These are phyloP conservation scores for Merluccius polli DNA, from an alignment of 2,797 vertebrate genomes.

Conservation along the genomic window DNA sequence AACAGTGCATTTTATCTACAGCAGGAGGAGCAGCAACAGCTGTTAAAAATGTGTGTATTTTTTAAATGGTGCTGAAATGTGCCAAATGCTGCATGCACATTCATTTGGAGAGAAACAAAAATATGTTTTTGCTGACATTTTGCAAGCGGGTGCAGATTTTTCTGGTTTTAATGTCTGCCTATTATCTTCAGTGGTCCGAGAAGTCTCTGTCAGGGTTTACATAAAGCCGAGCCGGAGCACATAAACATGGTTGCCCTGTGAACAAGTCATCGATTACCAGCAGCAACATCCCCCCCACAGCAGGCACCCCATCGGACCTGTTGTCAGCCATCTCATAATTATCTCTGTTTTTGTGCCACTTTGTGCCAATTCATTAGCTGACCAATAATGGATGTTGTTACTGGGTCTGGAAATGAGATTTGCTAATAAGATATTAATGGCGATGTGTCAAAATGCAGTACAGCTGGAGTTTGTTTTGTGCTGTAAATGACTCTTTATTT, in stretches of 20 bases:
- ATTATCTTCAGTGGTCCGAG: background rate
- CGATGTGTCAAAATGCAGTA: background rate
- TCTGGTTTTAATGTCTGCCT: background rate
- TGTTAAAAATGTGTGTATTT: background rate
- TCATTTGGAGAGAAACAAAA: background rate
- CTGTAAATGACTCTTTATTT: background rate
- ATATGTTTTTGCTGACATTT: background rate
- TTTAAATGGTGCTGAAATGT: background rate
- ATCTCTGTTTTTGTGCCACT: background rate
- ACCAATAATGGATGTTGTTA: constrained; percentile 1
- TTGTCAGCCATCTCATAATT: background rate
- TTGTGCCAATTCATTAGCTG: background rate
- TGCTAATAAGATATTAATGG: constrained; percentile 5
- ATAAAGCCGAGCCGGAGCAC: background rate
- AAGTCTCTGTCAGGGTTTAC: background rate
- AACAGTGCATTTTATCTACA: background rate
- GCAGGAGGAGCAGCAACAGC: background rate
- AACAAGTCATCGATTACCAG: background rate
- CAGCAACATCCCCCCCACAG: background rate
- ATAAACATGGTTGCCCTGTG: background rate
- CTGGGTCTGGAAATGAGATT: background rate
- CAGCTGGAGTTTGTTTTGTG: background rate
- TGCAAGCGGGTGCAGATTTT: background rate
- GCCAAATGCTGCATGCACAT: background rate
- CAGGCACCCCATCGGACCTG: background rate